A percentile compares a stretch with the other conserved stretches of the same genome.
Conservation (phyloP, 2,888 invertebrate species). For the Nysson spinosus region DNA sequence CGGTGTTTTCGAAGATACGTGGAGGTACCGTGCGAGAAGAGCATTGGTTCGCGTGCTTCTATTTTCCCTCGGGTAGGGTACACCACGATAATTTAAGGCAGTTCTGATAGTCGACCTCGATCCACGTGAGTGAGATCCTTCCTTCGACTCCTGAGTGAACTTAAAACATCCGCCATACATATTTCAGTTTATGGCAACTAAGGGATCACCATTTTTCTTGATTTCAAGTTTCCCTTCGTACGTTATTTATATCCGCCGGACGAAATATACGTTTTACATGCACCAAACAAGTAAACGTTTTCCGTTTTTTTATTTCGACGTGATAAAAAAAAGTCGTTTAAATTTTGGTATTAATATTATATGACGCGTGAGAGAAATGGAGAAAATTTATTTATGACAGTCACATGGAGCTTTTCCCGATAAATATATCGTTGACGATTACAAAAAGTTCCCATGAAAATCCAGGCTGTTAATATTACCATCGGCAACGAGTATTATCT, state of each 20-base stretch:
- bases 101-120: constrained; percentile 13
- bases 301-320: background rate
- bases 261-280: too few species aligned
- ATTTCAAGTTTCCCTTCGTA: too few species aligned
- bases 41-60: constrained; percentile 13
- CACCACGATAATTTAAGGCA: constrained; percentile 36
- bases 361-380: too few species aligned
- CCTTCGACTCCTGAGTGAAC: background rate
- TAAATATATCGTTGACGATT: background rate
- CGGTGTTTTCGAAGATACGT: constrained; percentile 32
- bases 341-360: too few species aligned
- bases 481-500: constrained; percentile 42
- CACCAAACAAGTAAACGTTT: too few species aligned
- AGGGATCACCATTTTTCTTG: too few species aligned
- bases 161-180: background rate
- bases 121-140: background rate
- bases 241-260: too few species aligned
- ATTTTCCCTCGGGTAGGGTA: constrained; percentile 7
- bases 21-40: constrained; percentile 32
- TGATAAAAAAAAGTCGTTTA: background rate
- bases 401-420: background rate
- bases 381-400: constrained; percentile 3
- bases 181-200: too few species aligned
- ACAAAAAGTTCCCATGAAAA: constrained; percentile 11
- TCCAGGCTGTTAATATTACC: constrained; percentile 36